A percentile compares a stretch with the other conserved stretches of the same genome.
Conservation (phyloP, 2,888 invertebrate genomes). For the Steinernema hermaphroditum region DNA sequence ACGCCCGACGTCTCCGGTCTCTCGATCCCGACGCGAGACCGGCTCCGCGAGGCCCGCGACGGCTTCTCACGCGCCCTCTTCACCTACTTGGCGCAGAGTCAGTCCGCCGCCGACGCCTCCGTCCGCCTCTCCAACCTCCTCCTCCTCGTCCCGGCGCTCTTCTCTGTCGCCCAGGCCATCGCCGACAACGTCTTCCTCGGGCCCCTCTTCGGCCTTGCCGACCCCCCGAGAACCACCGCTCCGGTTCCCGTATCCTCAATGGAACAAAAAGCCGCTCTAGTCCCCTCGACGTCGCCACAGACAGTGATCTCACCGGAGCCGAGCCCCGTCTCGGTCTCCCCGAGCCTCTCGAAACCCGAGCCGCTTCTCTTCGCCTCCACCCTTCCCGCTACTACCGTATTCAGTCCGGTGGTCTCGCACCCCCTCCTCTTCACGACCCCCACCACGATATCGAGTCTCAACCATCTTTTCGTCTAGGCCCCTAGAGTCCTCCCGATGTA, state of each 20-base stretch:
- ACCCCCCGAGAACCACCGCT: conserved; percentile 33
- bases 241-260: conserved; percentile 16
- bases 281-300: conserved; percentile 13
- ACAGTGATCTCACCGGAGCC: conserved; percentile 23
- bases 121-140: conserved; percentile 60
- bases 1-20: conserved; percentile 58
- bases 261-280: conserved; percentile 1
- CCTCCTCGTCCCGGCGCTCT: conserved; percentile 59
- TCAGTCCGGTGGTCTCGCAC: conserved; percentile 23
- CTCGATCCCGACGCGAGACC: conserved; percentile 44
- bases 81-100: conserved; percentile 46
- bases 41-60: conserved; percentile 58
- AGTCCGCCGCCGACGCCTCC: conserved; percentile 52
- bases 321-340: conserved; percentile 13
- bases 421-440: conserved; percentile 13
- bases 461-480: conserved; percentile 15
- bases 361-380: background rate
- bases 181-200: conserved; percentile 46
- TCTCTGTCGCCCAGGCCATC: conserved; percentile 47
- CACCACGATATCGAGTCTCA: conserved; percentile 11
- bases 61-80: conserved; percentile 58
- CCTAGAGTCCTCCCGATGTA: background rate
- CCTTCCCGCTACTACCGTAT: background rate
- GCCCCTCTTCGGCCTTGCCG: conserved; percentile 53
- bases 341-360: conserved; percentile 3